Percentiles rank a stretch among this genome's conserved stretches.
Evolutionary conservation across 2,113 vertebrate genomes (phyloP).

Genomic region (Neotoma lepida): DNA sequence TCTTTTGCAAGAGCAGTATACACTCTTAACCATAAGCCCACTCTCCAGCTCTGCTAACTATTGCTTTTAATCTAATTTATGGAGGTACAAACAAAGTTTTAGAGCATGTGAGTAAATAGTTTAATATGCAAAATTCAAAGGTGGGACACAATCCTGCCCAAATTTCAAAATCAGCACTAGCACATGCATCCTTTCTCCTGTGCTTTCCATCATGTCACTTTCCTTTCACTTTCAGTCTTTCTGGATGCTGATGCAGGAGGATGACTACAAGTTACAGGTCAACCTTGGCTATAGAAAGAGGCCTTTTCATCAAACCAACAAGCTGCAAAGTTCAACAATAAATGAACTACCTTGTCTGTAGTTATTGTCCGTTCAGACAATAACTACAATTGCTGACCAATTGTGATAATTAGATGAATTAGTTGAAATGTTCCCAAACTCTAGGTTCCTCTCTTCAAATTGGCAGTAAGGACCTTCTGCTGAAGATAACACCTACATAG

Average conservation of each 20-base stretch:
- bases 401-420: neutral
- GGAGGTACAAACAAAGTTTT: neutral
- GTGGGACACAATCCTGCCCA: neutral
- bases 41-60: neutral
- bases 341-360: neutral
- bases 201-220: neutral
- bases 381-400: too few relatives aligned
- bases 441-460: neutral
- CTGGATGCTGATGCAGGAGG: neutral
- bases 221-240: neutral
- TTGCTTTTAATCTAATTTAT: neutral
- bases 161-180: neutral
- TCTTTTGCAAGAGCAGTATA: neutral
- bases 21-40: neutral
- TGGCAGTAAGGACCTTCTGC: neutral
- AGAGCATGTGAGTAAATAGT: neutral
- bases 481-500: neutral
- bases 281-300: neutral
- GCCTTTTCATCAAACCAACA: neutral
- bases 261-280: neutral
- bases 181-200: neutral
- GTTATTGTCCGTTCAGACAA: too few relatives aligned
- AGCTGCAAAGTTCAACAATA: neutral
- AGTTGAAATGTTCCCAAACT: neutral
- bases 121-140: neutral